Base-by-base conservation (phyloP, 2,113 vertebrate species). In the Meleagris gallopavo region DNA sequence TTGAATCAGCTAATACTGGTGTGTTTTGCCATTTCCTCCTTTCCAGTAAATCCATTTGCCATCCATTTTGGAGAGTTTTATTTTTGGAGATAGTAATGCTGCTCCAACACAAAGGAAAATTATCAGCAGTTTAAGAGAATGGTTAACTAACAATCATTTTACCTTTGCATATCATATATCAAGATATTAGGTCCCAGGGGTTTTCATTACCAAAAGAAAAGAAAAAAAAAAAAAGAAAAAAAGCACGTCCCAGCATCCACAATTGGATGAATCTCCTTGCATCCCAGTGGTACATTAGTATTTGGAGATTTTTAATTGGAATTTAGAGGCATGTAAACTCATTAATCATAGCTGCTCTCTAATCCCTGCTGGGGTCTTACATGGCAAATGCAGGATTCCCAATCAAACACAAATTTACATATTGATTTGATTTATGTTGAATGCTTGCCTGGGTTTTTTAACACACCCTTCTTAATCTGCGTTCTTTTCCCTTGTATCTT, bases 391-490 rank as follows among this genome's bases (percentile, higher is more conserved):
- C 54, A 80, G 84, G 29, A 79, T 81, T 70, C 52, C 77, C 78
- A 75, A 9, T 91, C 73, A 86, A 95, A 80, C 50, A 76, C 54
- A 89, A 32, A 90, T 96, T 88, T 85, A 55, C 65, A 55, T 83
- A 38, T 40, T 93, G 84, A 87, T 81, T 96, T 95, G 72, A 97
- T 96, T 95, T 84, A 48, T 86, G 89, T 76, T 92, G 83, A 93
- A 32, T 14, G 4, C 38, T 93, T 93, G 34, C 69, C 32, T 65
- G 25, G 20, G 40, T 24, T 86, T 86, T 16, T 60, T 61, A 64
- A 66, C 10, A 55, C 32, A 9, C 6, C 16, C 57, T 83, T 80
- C 12, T 7, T 72, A 69, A 78, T 15, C 32, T 52, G 8, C 50
- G 13, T 9, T 27, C 14, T 70, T 80, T 91, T n/a, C 19, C 10